Conservation (phyloP, 2,797 vertebrate species). For the Naso thynnoides region DNA sequence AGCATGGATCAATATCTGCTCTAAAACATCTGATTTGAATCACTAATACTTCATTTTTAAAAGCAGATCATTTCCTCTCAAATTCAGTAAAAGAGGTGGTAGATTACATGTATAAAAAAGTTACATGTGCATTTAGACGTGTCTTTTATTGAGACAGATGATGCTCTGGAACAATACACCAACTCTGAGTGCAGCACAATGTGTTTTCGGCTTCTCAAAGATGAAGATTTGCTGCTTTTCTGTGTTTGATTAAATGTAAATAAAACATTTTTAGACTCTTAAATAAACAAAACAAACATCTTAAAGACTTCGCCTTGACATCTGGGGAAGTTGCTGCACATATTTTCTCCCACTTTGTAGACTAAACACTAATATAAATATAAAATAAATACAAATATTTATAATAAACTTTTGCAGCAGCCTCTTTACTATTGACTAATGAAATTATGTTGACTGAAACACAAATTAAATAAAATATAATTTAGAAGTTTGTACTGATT, state of each 20-base stretch:
- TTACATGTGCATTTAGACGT: too few relatives aligned
- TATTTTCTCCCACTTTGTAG: not conserved
- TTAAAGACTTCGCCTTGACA: not conserved
- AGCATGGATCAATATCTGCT: not conserved
- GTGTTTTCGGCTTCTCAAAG: not conserved
- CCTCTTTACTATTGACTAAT: too few relatives aligned
- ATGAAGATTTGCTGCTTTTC: not conserved
- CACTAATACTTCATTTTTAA: not conserved
- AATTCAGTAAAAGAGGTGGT: not conserved
- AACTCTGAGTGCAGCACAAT: not conserved
- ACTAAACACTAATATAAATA: not conserved
- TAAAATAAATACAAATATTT: too few relatives aligned
- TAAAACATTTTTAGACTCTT: not conserved
- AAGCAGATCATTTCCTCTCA: not conserved
- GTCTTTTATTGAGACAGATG: conserved; percentile 33
- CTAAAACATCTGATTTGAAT: not conserved
- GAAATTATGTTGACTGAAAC: conserved; percentile 4
- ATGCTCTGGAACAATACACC: not conserved
- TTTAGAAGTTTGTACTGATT: not conserved
- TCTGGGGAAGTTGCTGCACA: not conserved
- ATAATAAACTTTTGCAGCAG: too few relatives aligned
- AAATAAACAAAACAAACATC: not conserved
- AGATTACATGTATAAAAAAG: too few relatives aligned
- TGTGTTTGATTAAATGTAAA: not conserved
- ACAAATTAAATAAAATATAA: not conserved